Evolutionary conservation across 2,888 invertebrate genomes (phyloP).

Genomic region (Perizoma affinitatum): DNA sequence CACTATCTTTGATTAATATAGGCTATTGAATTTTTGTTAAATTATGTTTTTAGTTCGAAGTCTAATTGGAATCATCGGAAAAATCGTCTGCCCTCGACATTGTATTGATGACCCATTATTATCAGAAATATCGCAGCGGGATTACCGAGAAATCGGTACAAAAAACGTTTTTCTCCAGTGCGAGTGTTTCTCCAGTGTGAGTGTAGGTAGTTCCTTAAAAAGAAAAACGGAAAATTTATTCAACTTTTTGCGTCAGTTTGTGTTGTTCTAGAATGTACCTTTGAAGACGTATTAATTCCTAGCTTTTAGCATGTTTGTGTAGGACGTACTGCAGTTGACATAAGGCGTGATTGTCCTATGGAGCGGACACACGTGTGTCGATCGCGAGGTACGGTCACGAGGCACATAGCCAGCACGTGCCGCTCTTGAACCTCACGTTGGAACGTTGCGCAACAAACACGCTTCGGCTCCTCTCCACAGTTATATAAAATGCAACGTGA

Average conservation of each 20-base stretch:
- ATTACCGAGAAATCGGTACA: constrained; percentile 3
- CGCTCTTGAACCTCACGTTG: constrained; percentile 79
- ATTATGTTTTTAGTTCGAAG: not conserved
- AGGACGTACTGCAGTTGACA: constrained; percentile 45
- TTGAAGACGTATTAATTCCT: too few relatives aligned
- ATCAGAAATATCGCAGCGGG: constrained; percentile 2
- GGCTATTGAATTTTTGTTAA: too few relatives aligned
- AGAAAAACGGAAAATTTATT: too few relatives aligned
- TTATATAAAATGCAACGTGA: constrained; percentile 81
- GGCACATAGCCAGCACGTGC: constrained; percentile 71
- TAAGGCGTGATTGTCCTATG: constrained; percentile 54
- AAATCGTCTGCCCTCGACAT: constrained; percentile 11
- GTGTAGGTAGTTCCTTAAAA: too few relatives aligned
- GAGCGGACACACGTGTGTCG: constrained; percentile 40
- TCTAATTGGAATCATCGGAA: constrained; percentile 3
- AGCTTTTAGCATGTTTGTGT: not conserved
- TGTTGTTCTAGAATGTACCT: too few relatives aligned
- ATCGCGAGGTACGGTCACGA: constrained; percentile 72
- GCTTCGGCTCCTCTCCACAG: constrained; percentile 65
- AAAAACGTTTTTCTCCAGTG: not conserved
- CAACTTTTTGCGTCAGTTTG: too few relatives aligned
- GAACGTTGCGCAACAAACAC: constrained; percentile 71
- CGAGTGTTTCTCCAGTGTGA: too few relatives aligned
- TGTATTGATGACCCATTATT: constrained; percentile 14
- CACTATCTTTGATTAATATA: too few relatives aligned